Percentiles rank a stretch among this genome's conserved stretches.
Evolutionary conservation across 2,888 invertebrate species (phyloP).

Genomic region (Leptogaster cylindrica): DNA sequence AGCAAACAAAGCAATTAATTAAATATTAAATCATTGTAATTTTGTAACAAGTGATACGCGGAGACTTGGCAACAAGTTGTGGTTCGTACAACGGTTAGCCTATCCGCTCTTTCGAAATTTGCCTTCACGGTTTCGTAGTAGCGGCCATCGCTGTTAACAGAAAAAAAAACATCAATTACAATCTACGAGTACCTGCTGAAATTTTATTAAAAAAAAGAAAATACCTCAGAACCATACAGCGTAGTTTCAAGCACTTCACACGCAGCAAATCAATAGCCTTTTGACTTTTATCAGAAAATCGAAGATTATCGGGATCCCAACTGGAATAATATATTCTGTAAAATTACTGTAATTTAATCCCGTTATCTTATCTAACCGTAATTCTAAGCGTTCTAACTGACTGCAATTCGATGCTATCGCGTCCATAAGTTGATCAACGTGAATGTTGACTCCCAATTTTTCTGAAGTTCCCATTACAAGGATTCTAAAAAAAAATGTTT

Average conservation of each 20-base stretch:
- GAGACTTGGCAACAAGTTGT: constrained; percentile 96
- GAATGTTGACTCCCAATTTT: constrained; percentile 93
- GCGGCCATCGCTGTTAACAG: constrained; percentile 87
- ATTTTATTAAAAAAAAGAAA: constrained; percentile 33
- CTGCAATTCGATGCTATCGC: constrained; percentile 93
- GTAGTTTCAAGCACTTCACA: constrained; percentile 90
- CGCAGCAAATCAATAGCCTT: constrained; percentile 98
- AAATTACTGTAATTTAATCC: neutral
- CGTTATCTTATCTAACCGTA: constrained; percentile 64
- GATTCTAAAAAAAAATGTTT: constrained; percentile 69
- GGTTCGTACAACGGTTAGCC: constrained; percentile 94
- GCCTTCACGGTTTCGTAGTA: constrained; percentile 99
- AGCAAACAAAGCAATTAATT: constrained; percentile 71
- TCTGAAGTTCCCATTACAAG: constrained; percentile 97
- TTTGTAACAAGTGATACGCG: constrained; percentile 88
- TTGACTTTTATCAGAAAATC: constrained; percentile 99
- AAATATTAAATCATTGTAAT: constrained; percentile 95
- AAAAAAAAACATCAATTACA: neutral
- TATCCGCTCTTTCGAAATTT: constrained; percentile 98
- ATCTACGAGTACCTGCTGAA: neutral
- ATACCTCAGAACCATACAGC: constrained; percentile 91
- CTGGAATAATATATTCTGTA: constrained; percentile 50
- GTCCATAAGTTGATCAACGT: constrained; percentile 98
- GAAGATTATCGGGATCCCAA: constrained; percentile 98
- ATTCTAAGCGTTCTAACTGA: constrained; percentile 86